Conservation (phyloP, 2,888 invertebrate species). For the Eristalis intricaria region DNA sequence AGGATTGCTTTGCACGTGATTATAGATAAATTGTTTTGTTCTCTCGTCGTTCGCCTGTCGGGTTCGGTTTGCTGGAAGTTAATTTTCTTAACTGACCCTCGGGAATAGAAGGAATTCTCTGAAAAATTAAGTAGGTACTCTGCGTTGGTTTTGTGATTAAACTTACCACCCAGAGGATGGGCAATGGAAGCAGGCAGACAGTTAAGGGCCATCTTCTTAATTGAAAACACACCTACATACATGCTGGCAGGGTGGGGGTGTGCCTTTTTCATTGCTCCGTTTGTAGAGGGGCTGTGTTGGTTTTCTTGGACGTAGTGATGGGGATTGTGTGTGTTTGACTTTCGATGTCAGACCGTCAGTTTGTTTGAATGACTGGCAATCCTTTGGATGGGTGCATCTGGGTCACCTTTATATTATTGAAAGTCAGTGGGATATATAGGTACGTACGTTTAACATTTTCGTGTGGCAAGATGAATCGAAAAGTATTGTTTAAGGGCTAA, state of each 20-base stretch:
- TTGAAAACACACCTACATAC: neutral
- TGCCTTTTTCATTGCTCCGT: neutral
- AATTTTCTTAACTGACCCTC: neutral
- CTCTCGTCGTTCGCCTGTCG: neutral
- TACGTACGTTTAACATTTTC: too few species aligned
- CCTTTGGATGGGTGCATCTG: neutral
- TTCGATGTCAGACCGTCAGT: neutral
- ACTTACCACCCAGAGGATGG: neutral
- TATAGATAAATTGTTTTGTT: slow-evolving; percentile 31
- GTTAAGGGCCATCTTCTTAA: neutral
- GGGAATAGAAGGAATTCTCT: slow-evolving; percentile 5
- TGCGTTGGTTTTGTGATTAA: neutral
- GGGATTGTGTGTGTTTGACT: neutral
- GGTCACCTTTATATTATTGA: neutral
- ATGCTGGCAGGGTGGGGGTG: neutral
- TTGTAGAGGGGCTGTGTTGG: neutral
- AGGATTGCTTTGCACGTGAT: slow-evolving; percentile 28
- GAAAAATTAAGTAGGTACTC: neutral
- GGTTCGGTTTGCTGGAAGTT: neutral
- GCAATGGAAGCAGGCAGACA: neutral
- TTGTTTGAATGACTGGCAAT: neutral
- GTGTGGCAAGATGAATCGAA: too few species aligned
- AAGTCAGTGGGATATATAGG: too few species aligned
- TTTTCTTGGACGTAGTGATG: neutral
- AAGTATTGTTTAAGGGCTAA: too few species aligned